Conservation (phyloP, 2,797 vertebrate species). For the Phoebastria nigripes region DNA sequence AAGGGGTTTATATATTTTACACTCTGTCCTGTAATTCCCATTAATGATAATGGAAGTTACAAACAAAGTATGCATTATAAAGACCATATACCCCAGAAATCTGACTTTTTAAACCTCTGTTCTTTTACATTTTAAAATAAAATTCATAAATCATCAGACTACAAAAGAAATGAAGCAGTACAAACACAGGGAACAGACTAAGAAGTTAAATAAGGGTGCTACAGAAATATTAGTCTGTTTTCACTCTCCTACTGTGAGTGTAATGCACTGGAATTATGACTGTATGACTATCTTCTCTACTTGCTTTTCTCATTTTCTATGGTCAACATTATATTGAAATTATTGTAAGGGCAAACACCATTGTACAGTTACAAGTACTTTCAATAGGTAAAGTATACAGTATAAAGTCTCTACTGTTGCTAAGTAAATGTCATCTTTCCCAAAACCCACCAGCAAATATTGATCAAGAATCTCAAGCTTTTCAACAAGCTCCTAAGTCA, state of each 20-base stretch:
- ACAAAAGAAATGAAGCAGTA: background rate
- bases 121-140: background rate
- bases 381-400: constrained; percentile 61
- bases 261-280: constrained; percentile 25
- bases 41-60: background rate
- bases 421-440: constrained; percentile 63
- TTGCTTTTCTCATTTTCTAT: constrained; percentile 68
- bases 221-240: constrained; percentile 8
- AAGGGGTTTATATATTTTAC: background rate
- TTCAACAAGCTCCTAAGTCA: constrained; percentile 2
- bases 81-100: background rate
- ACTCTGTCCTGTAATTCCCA: background rate
- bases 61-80: background rate
- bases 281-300: constrained; percentile 31
- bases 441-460: constrained; percentile 62
- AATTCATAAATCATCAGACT: background rate
- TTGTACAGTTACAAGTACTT: constrained; percentile 41
- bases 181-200: background rate
- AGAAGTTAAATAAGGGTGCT: constrained; percentile 22
- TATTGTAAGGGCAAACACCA: constrained; percentile 58
- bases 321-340: constrained; percentile 63
- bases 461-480: constrained; percentile 59
- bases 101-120: background rate
- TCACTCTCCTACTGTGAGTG: constrained; percentile 19
- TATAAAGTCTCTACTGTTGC: constrained; percentile 62